phyloP scores from a whole-genome alignment of 2,797 vertebrate genomes.

The Bryconaethiops microstoma region DNA sequence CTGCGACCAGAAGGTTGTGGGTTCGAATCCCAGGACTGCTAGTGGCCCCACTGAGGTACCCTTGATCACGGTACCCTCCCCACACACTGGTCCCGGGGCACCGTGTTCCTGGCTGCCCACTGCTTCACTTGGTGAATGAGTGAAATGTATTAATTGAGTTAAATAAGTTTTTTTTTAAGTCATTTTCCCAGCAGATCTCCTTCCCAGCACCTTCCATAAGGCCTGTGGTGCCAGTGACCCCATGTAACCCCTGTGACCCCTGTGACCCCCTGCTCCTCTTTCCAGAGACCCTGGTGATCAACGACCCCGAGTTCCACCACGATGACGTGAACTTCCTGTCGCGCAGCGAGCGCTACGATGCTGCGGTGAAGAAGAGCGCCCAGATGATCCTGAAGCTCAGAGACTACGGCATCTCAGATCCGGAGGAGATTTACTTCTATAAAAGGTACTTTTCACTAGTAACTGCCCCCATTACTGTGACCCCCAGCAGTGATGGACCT shows the following conservation, averaged over 20 bases:
- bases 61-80: no score
- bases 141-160: no score
- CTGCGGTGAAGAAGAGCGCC: conserved; percentile 89
- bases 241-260: no score
- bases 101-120: no score
- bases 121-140: no score
- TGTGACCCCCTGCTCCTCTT: not conserved
- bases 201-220: not conserved
- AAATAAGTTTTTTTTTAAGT: no score
- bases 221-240: not conserved
- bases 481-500: no score
- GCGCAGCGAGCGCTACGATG: conserved; percentile 91
- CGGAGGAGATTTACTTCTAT: conserved; percentile 90
- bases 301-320: conserved; percentile 88
- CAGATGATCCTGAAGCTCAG: conserved; percentile 90
- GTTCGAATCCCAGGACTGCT: no score
- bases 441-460: conserved; percentile 82
- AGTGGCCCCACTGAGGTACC: no score
- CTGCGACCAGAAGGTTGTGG: no score
- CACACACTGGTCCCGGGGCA: no score
- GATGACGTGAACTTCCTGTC: conserved; percentile 92
- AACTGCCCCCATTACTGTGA: not conserved
- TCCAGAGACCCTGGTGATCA: conserved; percentile 84
- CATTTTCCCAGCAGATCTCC: not conserved
- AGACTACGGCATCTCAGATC: conserved; percentile 89